These are phyloP conservation scores for Alectura lathami DNA, from an alignment of 2,113 vertebrate species.

Conservation along the genomic window DNA sequence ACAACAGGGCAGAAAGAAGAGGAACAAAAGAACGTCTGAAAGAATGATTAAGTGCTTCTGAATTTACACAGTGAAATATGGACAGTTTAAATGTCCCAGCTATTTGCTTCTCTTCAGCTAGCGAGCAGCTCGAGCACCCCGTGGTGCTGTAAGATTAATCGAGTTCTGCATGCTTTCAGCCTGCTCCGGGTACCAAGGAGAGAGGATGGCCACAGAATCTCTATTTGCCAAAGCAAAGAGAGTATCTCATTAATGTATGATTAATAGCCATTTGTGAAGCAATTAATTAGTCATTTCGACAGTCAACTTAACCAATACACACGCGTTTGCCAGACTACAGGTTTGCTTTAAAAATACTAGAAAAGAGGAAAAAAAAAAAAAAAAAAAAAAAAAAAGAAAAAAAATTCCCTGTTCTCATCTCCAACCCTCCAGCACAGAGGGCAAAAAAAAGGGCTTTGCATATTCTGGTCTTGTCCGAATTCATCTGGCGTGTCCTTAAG, in stretches of 20 bases:
- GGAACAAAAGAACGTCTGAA: conserved; percentile 51
- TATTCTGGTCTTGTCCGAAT: conserved; percentile 88
- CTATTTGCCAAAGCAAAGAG: conserved; percentile 80
- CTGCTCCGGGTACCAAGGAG: conserved; percentile 75
- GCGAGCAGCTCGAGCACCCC: conserved; percentile 67
- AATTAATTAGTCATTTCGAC: conserved; percentile 90
- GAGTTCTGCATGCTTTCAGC: conserved; percentile 78
- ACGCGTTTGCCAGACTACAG: conserved; percentile 71
- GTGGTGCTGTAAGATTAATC: conserved; percentile 81
- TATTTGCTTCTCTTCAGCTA: conserved; percentile 80
- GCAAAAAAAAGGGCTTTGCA: conserved; percentile 77
- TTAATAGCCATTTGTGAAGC: conserved; percentile 82
- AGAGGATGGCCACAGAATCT: conserved; percentile 52
- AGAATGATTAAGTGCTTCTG: conserved; percentile 78
- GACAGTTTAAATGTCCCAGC: conserved; percentile 78
- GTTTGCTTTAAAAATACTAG: conserved; percentile 67
- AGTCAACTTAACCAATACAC: conserved; percentile 78
- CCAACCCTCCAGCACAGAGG: neutral
- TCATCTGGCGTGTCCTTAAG: conserved; percentile 83
- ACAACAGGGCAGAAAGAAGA: conserved; percentile 56
- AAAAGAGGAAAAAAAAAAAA: neutral
- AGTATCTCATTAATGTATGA: conserved; percentile 87
- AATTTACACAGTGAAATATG: conserved; percentile 77
- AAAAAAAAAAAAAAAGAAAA: neutral
- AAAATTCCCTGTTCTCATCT: neutral